Conservation (phyloP, 2,797 vertebrate genomes). For the Diglossa cyanea region DNA sequence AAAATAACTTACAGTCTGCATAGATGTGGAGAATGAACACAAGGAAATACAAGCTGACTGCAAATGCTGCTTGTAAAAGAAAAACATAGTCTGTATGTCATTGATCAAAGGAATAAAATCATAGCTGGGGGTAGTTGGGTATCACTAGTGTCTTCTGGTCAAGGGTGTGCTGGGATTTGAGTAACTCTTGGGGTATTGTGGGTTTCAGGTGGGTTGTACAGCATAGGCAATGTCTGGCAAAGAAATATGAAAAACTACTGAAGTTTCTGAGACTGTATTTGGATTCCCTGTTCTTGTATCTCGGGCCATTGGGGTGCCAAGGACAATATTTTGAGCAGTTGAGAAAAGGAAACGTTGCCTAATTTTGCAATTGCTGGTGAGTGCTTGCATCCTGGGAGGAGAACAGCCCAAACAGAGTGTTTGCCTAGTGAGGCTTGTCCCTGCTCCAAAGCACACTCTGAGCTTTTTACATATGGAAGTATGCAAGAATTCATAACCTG, state of each 20-base stretch:
- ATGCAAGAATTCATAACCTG: conserved; percentile 17
- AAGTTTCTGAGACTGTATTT: background rate
- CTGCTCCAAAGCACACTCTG: conserved; percentile 55
- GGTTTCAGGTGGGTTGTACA: background rate
- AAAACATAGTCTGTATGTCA: background rate
- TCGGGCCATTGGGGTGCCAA: background rate
- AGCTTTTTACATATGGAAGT: conserved; percentile 4
- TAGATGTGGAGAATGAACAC: background rate
- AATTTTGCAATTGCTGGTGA: conserved; percentile 20
- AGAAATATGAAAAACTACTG: background rate
- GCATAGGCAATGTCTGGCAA: background rate
- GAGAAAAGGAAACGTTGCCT: conserved; percentile 9
- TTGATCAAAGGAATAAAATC: background rate
- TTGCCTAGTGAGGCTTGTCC: conserved; percentile 21
- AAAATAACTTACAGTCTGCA: background rate
- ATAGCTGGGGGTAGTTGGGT: background rate
- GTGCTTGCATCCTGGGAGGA: conserved; percentile 26
- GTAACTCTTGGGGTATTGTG: fast-evolving
- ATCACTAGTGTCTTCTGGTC: background rate
- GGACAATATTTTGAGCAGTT: conserved; percentile 28
- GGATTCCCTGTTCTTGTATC: background rate
- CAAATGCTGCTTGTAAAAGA: background rate
- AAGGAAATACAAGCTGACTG: background rate
- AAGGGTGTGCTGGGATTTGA: background rate
- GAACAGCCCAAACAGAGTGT: background rate